These are phyloP conservation scores for Microtus richardsoni DNA, from an alignment of 2,113 vertebrate species.

Conservation along the genomic window DNA sequence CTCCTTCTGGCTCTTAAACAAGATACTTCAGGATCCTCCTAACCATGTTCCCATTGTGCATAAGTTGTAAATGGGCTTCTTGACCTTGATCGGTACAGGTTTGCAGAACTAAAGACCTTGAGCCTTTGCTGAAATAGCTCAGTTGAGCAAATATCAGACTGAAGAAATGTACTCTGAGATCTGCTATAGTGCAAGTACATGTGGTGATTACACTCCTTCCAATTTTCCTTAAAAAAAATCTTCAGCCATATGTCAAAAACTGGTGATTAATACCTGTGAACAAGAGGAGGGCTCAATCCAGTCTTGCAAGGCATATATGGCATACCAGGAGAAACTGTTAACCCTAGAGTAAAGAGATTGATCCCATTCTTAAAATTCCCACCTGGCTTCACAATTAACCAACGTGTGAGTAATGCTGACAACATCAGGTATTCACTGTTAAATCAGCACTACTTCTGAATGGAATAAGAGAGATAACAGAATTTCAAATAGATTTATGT, in stretches of 20 bases:
- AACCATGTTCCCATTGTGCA: not conserved
- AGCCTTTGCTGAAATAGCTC: not conserved
- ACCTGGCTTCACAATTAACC: conserved; percentile 83
- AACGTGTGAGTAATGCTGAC: conserved; percentile 78
- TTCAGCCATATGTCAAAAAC: conserved; percentile 66
- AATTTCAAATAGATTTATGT: conserved; percentile 79
- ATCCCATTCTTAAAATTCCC: conserved; percentile 76
- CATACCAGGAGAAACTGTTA: conserved; percentile 85
- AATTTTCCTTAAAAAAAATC: conserved; percentile 51
- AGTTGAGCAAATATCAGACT: not conserved
- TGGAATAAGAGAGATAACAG: conserved; percentile 66
- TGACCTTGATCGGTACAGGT: not conserved
- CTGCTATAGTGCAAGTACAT: conserved; percentile 55
- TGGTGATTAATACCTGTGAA: conserved; percentile 72
- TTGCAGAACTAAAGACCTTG: not conserved
- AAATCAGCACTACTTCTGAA: conserved; percentile 83
- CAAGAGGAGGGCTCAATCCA: conserved; percentile 57
- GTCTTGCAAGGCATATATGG: conserved; percentile 49
- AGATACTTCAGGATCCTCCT: not conserved
- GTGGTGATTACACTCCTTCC: not conserved
- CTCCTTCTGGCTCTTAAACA: not conserved
- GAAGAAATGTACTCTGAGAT: not conserved
- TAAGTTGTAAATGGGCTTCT: conserved; percentile 18
- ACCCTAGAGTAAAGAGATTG: conserved; percentile 80
- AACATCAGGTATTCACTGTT: conserved; percentile 75